These are phyloP conservation scores for Prenolepis imparis DNA, from an alignment of 2,888 invertebrate genomes.

Conservation along the genomic window DNA sequence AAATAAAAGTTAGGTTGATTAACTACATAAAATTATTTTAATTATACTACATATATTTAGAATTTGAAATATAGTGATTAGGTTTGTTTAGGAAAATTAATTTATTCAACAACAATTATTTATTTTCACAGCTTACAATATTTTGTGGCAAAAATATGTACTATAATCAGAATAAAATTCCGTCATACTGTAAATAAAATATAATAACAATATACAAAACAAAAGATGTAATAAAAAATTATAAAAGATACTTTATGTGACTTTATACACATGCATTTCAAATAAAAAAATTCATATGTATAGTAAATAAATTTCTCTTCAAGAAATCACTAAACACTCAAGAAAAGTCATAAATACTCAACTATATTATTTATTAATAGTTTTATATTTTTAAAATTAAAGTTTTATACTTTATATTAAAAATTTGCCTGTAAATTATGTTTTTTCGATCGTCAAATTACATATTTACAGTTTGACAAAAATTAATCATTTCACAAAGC, in stretches of 20 bases:
- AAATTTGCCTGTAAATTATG: neutral
- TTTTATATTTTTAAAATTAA: neutral
- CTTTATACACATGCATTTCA: neutral
- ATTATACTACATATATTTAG: neutral
- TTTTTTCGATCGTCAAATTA: neutral
- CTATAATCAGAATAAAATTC: conserved; percentile 11
- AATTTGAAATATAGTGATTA: conserved; percentile 4
- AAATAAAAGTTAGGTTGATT: neutral
- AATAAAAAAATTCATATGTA: neutral
- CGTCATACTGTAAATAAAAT: neutral
- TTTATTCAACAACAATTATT: conserved; percentile 14
- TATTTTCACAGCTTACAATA: conserved; percentile 43
- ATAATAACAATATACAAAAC: conserved; percentile 17
- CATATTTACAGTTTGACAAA: neutral
- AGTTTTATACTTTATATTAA: neutral
- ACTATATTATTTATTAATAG: neutral
- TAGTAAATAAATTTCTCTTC: conserved; percentile 17
- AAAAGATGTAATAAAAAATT: neutral
- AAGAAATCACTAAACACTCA: neutral
- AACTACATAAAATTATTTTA: neutral
- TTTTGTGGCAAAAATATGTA: conserved; percentile 26
- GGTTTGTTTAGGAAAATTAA: neutral
- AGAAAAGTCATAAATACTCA: neutral
- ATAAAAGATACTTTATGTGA: conserved; percentile 35
- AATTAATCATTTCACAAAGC: neutral